These are phyloP conservation scores for Pteria penguin DNA, from an alignment of 2,888 invertebrate species.

Conservation along the genomic window DNA sequence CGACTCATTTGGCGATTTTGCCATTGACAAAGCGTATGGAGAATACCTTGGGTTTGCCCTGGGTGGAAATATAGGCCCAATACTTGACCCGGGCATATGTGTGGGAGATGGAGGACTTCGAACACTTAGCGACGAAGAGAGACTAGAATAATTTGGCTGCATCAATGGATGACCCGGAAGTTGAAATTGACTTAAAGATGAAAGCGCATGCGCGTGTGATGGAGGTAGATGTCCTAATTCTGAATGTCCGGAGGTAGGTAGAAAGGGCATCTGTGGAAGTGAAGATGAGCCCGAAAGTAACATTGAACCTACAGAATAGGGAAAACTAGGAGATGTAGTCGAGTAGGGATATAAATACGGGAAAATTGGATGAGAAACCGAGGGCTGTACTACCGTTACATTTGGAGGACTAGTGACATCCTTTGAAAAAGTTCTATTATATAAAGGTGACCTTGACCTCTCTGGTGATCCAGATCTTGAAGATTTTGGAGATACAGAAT, in stretches of 20 bases:
- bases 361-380: constrained; percentile 91
- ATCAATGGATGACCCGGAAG: constrained; percentile 87
- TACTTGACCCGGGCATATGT: constrained; percentile 54
- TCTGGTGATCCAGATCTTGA: constrained; percentile 8
- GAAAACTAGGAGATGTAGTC: constrained; percentile 84
- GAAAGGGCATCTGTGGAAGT: constrained; percentile 57
- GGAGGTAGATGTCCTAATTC: constrained; percentile 80
- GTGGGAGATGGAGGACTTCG: constrained; percentile 75
- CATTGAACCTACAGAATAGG: constrained; percentile 69
- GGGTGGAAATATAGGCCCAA: constrained; percentile 80
- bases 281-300: constrained; percentile 59
- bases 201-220: constrained; percentile 82
- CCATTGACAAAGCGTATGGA: constrained; percentile 87
- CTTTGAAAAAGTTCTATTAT: constrained; percentile 52
- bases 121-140: constrained; percentile 76
- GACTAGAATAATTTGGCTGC: constrained; percentile 77
- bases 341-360: constrained; percentile 92
- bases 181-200: constrained; percentile 93
- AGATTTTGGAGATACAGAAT: neutral
- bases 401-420: constrained; percentile 84
- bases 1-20: constrained; percentile 69
- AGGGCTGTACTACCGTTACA: constrained; percentile 91
- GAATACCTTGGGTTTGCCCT: constrained; percentile 88
- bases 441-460: neutral
- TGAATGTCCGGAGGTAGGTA: constrained; percentile 68